Evolutionary conservation across 2,113 vertebrate genomes (phyloP).

Genomic region (Atractosteus spatula): DNA sequence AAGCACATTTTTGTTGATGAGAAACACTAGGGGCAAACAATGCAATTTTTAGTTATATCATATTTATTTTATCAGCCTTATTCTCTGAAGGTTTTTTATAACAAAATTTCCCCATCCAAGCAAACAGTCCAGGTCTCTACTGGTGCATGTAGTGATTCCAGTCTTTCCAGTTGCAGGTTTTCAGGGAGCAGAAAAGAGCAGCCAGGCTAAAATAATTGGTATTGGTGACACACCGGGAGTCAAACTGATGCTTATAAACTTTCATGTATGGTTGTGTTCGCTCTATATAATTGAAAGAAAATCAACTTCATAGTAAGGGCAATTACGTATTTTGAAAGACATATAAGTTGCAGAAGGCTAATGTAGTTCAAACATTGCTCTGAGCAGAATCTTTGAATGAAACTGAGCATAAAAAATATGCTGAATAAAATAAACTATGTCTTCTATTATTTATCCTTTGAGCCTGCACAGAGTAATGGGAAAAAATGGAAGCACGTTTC

Average conservation of each 20-base stretch:
- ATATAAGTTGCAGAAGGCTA: conserved; percentile 36
- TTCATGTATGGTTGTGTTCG: conserved; percentile 62
- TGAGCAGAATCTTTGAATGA: conserved; percentile 62
- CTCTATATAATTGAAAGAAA: conserved; percentile 66
- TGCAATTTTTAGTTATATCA: conserved; percentile 66
- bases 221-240: conserved; percentile 68
- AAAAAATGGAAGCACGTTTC: conserved; percentile 14
- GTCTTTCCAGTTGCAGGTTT: conserved; percentile 59
- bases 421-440: conserved; percentile 60
- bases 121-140: conserved; percentile 55
- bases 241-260: conserved; percentile 67
- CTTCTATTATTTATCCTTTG: conserved; percentile 69
- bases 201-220: conserved; percentile 68
- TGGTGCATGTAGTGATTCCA: conserved; percentile 63
- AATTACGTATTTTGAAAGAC: conserved; percentile 54
- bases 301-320: conserved; percentile 41
- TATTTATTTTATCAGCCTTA: conserved; percentile 67
- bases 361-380: conserved; percentile 54
- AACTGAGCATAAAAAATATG: conserved; percentile 67
- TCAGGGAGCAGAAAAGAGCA: conserved; percentile 45
- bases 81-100: conserved; percentile 55
- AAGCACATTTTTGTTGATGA: conserved; percentile 45
- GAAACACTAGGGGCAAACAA: conserved; percentile 48
- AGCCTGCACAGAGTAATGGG: conserved; percentile 44
- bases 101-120: conserved; percentile 51